A percentile compares a stretch with the other conserved stretches of the same genome.
phyloP scores from a whole-genome alignment of 2,888 invertebrate genomes.

The Leucoma salicis region DNA sequence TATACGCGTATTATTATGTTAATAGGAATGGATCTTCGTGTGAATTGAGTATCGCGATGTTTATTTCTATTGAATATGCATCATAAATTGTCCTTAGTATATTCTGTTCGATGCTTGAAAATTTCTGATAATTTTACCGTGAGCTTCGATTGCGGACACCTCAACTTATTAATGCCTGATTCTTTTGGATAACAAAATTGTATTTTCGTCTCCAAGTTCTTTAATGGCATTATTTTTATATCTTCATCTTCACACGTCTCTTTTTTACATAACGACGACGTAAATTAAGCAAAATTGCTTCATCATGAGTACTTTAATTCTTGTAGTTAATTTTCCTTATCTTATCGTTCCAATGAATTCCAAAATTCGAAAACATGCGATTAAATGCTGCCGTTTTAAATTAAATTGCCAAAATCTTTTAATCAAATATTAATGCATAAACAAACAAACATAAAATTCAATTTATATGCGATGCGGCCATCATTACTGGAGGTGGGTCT shows the following conservation, averaged over 20 bases:
- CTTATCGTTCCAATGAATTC: constrained; percentile 11
- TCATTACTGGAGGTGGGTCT: constrained; percentile 77
- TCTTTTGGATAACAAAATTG: neutral
- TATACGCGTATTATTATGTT: constrained; percentile 37
- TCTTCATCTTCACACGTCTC: constrained; percentile 4
- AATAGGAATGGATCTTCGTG: constrained; percentile 43
- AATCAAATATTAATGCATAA: constrained; percentile 50
- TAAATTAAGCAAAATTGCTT: too few relatives aligned
- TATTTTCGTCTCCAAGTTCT: neutral
- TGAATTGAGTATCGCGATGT: constrained; percentile 38
- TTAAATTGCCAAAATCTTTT: constrained; percentile 34
- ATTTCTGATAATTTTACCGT: constrained; percentile 13
- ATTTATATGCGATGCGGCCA: constrained; percentile 72
- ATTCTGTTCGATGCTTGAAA: constrained; percentile 10
- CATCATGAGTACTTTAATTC: neutral
- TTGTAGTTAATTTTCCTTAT: constrained; percentile 8
- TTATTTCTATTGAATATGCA: constrained; percentile 34
- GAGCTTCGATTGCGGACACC: constrained; percentile 5
- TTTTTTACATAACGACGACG: too few relatives aligned
- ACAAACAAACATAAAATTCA: constrained; percentile 64
- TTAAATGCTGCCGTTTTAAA: constrained; percentile 21
- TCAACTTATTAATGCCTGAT: constrained; percentile 4
- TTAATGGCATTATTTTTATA: neutral
- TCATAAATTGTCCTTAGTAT: constrained; percentile 36
- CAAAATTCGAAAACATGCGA: constrained; percentile 9